Percentiles rank a stretch among this genome's conserved stretches.
Conservation (phyloP, 2,888 invertebrate species). For the Drosophila siamana region DNA sequence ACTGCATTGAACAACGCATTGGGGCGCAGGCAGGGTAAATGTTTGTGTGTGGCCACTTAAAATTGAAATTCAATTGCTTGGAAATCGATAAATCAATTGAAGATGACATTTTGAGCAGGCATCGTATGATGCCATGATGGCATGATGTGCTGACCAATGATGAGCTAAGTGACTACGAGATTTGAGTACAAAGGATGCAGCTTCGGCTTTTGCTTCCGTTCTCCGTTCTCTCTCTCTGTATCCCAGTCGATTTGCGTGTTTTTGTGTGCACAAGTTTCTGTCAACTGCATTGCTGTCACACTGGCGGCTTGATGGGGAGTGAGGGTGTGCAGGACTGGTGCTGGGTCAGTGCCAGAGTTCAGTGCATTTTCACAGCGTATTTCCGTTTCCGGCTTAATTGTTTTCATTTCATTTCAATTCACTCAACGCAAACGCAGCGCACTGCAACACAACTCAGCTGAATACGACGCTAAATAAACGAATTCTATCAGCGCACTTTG, state of each 20-base stretch:
- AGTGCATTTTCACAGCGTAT: constrained; percentile 35
- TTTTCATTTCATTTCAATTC: constrained; percentile 65
- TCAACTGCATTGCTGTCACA: constrained; percentile 18
- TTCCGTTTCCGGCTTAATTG: constrained; percentile 67
- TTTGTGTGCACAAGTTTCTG: constrained; percentile 32
- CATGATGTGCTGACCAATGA: constrained; percentile 19
- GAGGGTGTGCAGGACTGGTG: not conserved
- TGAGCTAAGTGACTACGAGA: constrained; percentile 17
- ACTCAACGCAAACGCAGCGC: constrained; percentile 6
- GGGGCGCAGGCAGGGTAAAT: constrained; percentile 19
- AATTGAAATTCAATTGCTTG: constrained; percentile 60
- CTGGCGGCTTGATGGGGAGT: not conserved
- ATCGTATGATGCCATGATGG: constrained; percentile 1
- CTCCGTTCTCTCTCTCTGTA: no score
- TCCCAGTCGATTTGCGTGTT: constrained; percentile 3
- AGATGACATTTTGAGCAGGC: constrained; percentile 44
- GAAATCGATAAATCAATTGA: constrained; percentile 73
- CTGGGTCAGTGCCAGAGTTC: constrained; percentile 33
- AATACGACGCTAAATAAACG: constrained; percentile 53
- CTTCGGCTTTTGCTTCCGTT: not conserved
- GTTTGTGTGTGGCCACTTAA: constrained; percentile 56
- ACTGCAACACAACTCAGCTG: not conserved
- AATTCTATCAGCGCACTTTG: constrained; percentile 47
- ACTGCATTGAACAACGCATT: constrained; percentile 37
- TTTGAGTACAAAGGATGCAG: constrained; percentile 6